These are phyloP conservation scores for Leptopilina drosophilae DNA, from an alignment of 2,888 invertebrate genomes.

Conservation along the genomic window DNA sequence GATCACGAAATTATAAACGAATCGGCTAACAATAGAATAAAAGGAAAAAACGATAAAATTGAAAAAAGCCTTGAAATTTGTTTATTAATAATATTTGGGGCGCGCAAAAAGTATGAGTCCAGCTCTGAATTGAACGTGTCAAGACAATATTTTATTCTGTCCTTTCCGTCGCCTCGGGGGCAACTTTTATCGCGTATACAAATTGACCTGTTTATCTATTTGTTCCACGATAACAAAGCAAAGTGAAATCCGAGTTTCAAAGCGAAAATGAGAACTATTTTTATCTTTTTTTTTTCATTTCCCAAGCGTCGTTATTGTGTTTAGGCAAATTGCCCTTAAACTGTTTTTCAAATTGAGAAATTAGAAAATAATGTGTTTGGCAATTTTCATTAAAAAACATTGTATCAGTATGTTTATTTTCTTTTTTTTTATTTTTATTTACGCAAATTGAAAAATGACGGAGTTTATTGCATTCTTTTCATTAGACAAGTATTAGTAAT, in stretches of 20 bases:
- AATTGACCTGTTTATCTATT: conserved; percentile 36
- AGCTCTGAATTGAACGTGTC: conserved; percentile 13
- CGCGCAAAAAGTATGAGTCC: not conserved
- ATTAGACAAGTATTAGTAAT: conserved; percentile 41
- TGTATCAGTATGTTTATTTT: not conserved
- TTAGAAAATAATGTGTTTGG: not conserved
- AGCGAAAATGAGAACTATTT: conserved; percentile 17
- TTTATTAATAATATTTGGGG: not conserved
- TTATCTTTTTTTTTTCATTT: not conserved
- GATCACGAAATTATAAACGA: too few species aligned
- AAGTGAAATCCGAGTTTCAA: conserved; percentile 30
- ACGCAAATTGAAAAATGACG: conserved; percentile 17
- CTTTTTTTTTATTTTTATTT: not conserved
- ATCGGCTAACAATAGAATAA: not conserved
- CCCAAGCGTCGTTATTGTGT: not conserved
- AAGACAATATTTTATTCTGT: conserved; percentile 36
- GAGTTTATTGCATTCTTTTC: conserved; percentile 44
- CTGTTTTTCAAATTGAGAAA: not conserved
- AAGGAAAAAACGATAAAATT: not conserved
- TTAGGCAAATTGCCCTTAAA: conserved; percentile 19
- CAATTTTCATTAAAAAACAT: not conserved
- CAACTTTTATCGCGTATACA: conserved; percentile 39
- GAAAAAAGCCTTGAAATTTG: not conserved
- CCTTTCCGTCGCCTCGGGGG: conserved; percentile 7
- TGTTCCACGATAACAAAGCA: conserved; percentile 24